phyloP scores from a whole-genome alignment of 2,113 vertebrate genomes.

The Cranoglanis bouderius region DNA sequence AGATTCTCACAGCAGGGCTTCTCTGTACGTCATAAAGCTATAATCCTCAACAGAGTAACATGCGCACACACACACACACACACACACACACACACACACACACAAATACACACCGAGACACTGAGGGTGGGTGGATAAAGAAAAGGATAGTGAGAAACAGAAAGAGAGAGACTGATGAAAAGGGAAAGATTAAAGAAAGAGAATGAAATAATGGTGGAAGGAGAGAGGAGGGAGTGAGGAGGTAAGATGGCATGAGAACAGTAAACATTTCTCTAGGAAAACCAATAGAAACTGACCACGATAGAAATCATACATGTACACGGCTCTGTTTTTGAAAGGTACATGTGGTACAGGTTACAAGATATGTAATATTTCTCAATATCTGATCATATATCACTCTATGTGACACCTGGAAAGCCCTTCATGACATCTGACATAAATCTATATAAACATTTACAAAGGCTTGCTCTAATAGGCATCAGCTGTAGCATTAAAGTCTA shows the following conservation, averaged over 20 bases:
- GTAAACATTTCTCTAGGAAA: background rate
- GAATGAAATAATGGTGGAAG: constrained; percentile 1
- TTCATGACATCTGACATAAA: background rate
- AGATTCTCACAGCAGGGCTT: constrained; percentile 65
- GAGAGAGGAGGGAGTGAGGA: background rate
- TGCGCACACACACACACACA: background rate
- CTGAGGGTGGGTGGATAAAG: constrained; percentile 50
- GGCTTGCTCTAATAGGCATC: background rate
- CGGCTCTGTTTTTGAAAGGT: background rate
- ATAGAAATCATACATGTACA: background rate
- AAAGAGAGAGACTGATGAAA: background rate
- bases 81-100: constrained; percentile 13
- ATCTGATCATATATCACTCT: background rate
- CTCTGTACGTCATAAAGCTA: constrained; percentile 66
- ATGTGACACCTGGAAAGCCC: background rate
- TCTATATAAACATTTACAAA: background rate
- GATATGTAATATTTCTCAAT: background rate
- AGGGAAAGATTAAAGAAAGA: background rate
- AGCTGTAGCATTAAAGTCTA: background rate
- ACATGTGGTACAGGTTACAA: background rate
- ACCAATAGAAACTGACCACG: background rate
- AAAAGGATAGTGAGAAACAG: constrained; percentile 17
- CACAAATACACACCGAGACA: background rate
- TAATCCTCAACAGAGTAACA: constrained; percentile 63
- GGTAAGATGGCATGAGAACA: background rate